Percentiles rank a stretch among this genome's conserved stretches.
These are phyloP conservation scores for Alaudala cheleensis DNA, from an alignment of 2,113 vertebrate species.

Conservation along the genomic window DNA sequence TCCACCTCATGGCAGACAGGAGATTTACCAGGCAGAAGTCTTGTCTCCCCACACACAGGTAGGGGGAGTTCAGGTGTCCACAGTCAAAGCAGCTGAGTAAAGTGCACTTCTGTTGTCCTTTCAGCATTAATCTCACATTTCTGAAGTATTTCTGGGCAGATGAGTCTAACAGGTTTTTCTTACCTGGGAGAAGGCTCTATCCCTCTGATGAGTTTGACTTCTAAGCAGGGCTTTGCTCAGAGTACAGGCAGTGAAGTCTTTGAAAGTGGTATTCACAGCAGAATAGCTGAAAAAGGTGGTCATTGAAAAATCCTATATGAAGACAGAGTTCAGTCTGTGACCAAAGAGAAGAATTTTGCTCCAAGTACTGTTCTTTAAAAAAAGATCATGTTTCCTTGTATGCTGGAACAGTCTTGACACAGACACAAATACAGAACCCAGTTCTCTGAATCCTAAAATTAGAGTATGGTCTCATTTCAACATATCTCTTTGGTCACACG, in stretches of 20 bases:
- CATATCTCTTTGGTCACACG: slow-evolving; percentile 18
- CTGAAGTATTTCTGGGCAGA: neutral
- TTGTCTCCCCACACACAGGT: neutral
- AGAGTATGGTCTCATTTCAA: slow-evolving; percentile 36
- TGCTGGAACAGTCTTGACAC: slow-evolving; percentile 40
- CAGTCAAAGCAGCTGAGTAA: neutral
- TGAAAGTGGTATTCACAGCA: neutral
- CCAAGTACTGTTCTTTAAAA: slow-evolving; percentile 37
- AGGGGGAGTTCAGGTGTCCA: neutral
- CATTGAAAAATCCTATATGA: neutral
- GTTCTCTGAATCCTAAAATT: slow-evolving; percentile 70
- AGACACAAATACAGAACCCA: slow-evolving; percentile 10
- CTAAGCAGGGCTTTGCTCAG: neutral
- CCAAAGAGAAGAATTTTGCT: neutral
- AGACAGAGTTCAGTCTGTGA: neutral
- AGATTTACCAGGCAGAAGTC: neutral
- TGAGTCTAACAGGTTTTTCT: neutral
- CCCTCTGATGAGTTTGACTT: neutral
- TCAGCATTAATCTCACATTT: neutral
- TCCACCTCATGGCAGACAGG: neutral
- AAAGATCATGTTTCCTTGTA: slow-evolving; percentile 29
- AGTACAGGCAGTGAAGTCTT: neutral
- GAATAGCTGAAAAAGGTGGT: neutral
- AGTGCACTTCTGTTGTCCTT: neutral
- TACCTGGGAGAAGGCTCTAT: neutral